Percentiles rank a stretch among this genome's conserved stretches.
Evolutionary conservation across 92 coral and sea anemone species (phyloP).

Genomic region (Paramuricea clavata): DNA sequence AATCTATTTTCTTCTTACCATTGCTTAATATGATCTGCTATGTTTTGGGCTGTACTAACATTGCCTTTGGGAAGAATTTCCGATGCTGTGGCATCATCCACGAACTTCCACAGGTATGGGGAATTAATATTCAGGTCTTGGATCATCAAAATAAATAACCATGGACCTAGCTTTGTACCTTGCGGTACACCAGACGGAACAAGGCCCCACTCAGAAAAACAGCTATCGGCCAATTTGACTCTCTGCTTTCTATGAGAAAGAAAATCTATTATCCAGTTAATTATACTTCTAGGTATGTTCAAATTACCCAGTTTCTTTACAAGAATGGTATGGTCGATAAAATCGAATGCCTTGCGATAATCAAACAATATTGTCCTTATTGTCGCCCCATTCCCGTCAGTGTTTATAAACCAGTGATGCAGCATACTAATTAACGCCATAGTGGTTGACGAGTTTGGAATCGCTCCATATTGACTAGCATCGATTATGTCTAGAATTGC

Average conservation of each 20-base stretch:
- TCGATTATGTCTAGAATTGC: constrained; percentile 55
- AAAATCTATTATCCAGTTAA: too few relatives aligned
- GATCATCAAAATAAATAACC: constrained; percentile 6
- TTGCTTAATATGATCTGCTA: neutral
- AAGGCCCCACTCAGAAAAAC: neutral
- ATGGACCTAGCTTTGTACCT: neutral
- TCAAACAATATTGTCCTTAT: neutral
- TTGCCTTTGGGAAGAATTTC: constrained; percentile 2
- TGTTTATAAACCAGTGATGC: neutral
- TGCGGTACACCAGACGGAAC: neutral
- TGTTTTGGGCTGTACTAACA: neutral
- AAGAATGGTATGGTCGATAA: neutral
- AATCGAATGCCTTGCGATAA: neutral
- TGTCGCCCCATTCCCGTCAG: neutral
- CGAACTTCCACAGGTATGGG: constrained; percentile 11
- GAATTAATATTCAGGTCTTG: constrained; percentile 4
- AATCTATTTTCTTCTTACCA: constrained; percentile 30
- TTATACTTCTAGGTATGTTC: constrained; percentile 4
- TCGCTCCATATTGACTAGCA: too few relatives aligned
- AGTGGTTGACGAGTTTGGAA: too few relatives aligned
- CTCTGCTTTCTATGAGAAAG: neutral
- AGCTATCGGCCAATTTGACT: neutral
- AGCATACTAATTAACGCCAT: too few relatives aligned
- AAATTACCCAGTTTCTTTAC: neutral
- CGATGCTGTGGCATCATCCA: constrained; percentile 11